These are phyloP conservation scores for Fragum whitleyi DNA, from an alignment of 2,888 invertebrate species.

Conservation along the genomic window DNA sequence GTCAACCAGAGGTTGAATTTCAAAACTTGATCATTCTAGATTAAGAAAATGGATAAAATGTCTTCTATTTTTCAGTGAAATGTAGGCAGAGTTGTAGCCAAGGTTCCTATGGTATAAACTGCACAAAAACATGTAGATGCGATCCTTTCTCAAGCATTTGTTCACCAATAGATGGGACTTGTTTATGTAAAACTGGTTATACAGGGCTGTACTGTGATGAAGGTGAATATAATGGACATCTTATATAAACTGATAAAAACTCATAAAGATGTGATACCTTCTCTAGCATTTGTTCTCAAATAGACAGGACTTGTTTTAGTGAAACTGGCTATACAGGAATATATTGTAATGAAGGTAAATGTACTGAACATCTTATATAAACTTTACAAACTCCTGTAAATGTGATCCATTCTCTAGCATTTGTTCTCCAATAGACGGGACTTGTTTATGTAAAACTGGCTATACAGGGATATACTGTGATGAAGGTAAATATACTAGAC, in stretches of 20 bases:
- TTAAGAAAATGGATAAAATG: too few species aligned
- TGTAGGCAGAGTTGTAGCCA: constrained; percentile 64
- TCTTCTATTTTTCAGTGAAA: constrained; percentile 61
- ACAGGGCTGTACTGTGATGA: constrained; percentile 71
- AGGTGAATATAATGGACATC: constrained; percentile 66
- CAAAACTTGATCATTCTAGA: too few species aligned
- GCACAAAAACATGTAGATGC: constrained; percentile 65
- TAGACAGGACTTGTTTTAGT: constrained; percentile 77
- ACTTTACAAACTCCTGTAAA: constrained; percentile 61
- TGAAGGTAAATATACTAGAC: constrained; percentile 62
- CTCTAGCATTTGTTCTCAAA: constrained; percentile 70
- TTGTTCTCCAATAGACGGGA: constrained; percentile 76
- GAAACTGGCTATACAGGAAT: constrained; percentile 72
- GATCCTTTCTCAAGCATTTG: constrained; percentile 63
- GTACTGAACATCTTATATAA: background rate
- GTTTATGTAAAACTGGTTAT: constrained; percentile 76
- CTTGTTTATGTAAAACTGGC: constrained; percentile 76
- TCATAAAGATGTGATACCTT: constrained; percentile 61
- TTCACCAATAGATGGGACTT: constrained; percentile 74
- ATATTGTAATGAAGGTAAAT: constrained; percentile 73
- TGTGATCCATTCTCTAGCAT: constrained; percentile 61
- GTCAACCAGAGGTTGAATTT: too few species aligned
- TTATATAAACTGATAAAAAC: constrained; percentile 55
- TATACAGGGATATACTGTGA: constrained; percentile 73
- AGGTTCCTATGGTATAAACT: constrained; percentile 66